phyloP scores from a whole-genome alignment of 2,113 vertebrate species.

The Trogon melanurus region DNA sequence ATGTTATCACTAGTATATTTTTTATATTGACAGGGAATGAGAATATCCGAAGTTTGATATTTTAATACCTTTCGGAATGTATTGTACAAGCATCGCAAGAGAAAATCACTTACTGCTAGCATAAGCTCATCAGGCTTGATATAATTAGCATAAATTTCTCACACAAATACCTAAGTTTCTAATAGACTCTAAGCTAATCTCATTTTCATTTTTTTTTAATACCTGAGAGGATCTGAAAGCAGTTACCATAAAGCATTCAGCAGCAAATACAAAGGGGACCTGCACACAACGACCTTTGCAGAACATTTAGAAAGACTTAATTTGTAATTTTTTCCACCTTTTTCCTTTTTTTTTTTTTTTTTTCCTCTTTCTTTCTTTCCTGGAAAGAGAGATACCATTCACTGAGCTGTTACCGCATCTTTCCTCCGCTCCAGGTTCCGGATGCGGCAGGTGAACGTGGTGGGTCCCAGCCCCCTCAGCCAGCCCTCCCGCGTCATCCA shows the following conservation, averaged over 20 bases:
- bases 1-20: slow-evolving; percentile 56
- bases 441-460: slow-evolving; percentile 90
- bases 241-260: neutral
- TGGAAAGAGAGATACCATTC: neutral
- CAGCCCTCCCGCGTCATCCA: slow-evolving; percentile 90
- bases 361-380: neutral
- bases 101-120: slow-evolving; percentile 62
- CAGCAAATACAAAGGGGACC: neutral
- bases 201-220: slow-evolving; percentile 9
- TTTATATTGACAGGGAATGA: slow-evolving; percentile 61
- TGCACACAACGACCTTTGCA: neutral
- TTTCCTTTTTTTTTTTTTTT: neutral
- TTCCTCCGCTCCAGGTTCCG: slow-evolving; percentile 81
- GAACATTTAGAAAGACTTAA: neutral
- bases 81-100: slow-evolving; percentile 25
- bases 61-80: slow-evolving; percentile 61
- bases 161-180: slow-evolving; percentile 59
- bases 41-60: slow-evolving; percentile 46
- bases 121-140: slow-evolving; percentile 60
- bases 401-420: neutral
- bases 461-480: slow-evolving; percentile 86
- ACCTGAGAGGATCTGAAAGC: neutral
- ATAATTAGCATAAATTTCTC: slow-evolving; percentile 67
- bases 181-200: slow-evolving; percentile 53
- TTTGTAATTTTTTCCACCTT: neutral